Percentiles rank a stretch among this genome's conserved stretches.
These are phyloP conservation scores for Mnemiopsis leidyi DNA, from an alignment of 37 sponge, comb jelly and placozoan genomes.

Conservation along the genomic window DNA sequence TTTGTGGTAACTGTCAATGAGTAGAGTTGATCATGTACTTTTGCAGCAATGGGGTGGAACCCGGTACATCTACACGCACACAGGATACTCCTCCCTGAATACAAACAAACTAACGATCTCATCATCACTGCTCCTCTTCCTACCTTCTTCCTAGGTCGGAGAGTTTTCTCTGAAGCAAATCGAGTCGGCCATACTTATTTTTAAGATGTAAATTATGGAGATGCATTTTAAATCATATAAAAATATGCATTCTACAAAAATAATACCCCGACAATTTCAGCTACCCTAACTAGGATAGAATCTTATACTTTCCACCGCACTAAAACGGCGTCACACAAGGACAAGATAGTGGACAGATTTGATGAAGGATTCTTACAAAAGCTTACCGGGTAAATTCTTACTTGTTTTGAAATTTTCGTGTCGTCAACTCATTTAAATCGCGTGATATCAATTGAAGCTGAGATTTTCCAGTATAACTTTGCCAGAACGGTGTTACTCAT, in stretches of 20 bases:
- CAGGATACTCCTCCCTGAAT: conserved; percentile 34
- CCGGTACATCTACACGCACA: conserved; percentile 36
- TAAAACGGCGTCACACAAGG: neutral
- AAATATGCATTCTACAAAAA: no score
- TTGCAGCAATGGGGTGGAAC: neutral
- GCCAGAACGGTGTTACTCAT: no score
- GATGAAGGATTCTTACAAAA: conserved; percentile 11
- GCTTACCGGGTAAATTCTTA: conserved; percentile 24
- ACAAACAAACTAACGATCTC: conserved; percentile 51
- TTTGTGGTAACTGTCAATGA: no score
- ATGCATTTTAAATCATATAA: no score
- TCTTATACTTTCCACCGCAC: conserved; percentile 22
- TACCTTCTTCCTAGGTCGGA: conserved; percentile 20
- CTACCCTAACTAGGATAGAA: neutral
- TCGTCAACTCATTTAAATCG: no score
- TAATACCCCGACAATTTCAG: neutral
- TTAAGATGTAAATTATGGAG: no score
- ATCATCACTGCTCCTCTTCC: conserved; percentile 34
- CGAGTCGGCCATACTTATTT: no score
- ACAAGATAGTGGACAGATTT: neutral
- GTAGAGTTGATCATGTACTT: no score
- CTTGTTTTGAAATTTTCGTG: neutral
- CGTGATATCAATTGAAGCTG: no score
- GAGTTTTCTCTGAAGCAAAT: no score
- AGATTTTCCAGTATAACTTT: no score